phyloP scores from a whole-genome alignment of 2,888 invertebrate species.

The Macrophya alboannulata region DNA sequence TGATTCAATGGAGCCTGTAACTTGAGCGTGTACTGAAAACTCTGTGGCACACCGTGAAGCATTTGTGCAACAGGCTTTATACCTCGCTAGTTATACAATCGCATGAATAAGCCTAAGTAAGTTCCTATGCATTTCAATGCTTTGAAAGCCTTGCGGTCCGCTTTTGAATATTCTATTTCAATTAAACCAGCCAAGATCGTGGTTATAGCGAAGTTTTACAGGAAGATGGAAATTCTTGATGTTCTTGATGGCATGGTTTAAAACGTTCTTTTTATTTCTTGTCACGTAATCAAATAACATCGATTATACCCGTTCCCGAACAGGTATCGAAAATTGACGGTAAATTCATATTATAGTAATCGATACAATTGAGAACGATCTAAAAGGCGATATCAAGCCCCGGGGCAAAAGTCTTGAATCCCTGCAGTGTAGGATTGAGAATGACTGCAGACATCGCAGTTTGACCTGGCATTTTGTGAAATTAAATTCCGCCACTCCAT shows the following conservation, averaged over 20 bases:
- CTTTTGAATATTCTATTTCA: slow-evolving; percentile 50
- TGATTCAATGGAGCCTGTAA: slow-evolving; percentile 43
- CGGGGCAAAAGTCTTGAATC: slow-evolving; percentile 7
- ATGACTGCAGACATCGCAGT: slow-evolving; percentile 40
- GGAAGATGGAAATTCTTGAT: slow-evolving; percentile 26
- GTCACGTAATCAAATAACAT: neutral
- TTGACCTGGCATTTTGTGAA: slow-evolving; percentile 51
- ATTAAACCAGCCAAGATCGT: slow-evolving; percentile 45
- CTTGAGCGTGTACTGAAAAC: slow-evolving; percentile 43
- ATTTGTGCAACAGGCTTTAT: slow-evolving; percentile 76
- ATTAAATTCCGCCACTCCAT: slow-evolving; percentile 50
- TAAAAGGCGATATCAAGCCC: slow-evolving; percentile 15
- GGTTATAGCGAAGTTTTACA: neutral
- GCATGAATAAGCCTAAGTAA: slow-evolving; percentile 67
- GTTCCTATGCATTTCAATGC: slow-evolving; percentile 74
- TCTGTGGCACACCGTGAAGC: slow-evolving; percentile 64
- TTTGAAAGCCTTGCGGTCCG: slow-evolving; percentile 63
- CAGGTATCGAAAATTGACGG: neutral
- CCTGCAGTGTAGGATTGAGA: slow-evolving; percentile 28
- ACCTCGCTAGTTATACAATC: slow-evolving; percentile 73
- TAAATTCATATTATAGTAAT: neutral
- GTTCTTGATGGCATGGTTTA: neutral
- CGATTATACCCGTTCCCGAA: neutral
- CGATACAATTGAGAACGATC: neutral
- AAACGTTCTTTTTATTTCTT: slow-evolving; percentile 6